Evolutionary conservation across 2,888 invertebrate genomes (phyloP).

Genomic region (Cremastobaeus sp.): DNA sequence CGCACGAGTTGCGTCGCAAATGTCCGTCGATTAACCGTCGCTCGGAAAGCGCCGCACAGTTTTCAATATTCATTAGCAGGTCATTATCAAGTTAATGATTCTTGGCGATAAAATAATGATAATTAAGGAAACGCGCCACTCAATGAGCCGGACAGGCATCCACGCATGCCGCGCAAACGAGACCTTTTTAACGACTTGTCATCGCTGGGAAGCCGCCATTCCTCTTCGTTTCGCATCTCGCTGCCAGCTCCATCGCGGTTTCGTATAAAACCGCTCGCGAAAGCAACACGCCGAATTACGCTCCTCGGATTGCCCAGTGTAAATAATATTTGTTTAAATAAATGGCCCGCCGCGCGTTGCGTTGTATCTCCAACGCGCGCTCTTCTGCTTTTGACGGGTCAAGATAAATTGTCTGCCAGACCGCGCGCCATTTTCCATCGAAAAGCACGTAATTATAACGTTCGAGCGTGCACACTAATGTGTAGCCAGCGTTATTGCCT

Average conservation of each 20-base stretch:
- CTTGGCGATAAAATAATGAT: conserved; percentile 20
- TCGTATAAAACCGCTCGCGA: too few relatives aligned
- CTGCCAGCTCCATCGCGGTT: conserved; percentile 4
- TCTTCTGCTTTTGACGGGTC: conserved; percentile 41
- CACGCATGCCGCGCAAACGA: conserved; percentile 45
- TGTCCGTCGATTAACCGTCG: neutral
- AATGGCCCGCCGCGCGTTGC: too few relatives aligned
- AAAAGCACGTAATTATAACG: conserved; percentile 43
- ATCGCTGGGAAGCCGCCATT: conserved; percentile 19
- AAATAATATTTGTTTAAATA: too few relatives aligned
- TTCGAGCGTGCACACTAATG: conserved; percentile 5
- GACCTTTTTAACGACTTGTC: conserved; percentile 51
- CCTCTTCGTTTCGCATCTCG: conserved; percentile 13
- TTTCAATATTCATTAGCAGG: conserved; percentile 30
- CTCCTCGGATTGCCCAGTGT: too few relatives aligned
- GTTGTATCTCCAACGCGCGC: too few relatives aligned
- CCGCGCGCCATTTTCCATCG: conserved; percentile 17
- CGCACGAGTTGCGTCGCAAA: conserved; percentile 13
- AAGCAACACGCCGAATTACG: too few relatives aligned
- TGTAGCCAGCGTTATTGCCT: neutral
- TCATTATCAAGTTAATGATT: conserved; percentile 38
- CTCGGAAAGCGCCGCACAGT: neutral
- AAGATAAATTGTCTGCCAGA: conserved; percentile 26
- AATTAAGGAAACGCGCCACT: conserved; percentile 22
- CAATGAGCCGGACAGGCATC: conserved; percentile 30